Conservation (phyloP, 1,140 invertebrate genomes). For the Aphidius gifuensis region DNA sequence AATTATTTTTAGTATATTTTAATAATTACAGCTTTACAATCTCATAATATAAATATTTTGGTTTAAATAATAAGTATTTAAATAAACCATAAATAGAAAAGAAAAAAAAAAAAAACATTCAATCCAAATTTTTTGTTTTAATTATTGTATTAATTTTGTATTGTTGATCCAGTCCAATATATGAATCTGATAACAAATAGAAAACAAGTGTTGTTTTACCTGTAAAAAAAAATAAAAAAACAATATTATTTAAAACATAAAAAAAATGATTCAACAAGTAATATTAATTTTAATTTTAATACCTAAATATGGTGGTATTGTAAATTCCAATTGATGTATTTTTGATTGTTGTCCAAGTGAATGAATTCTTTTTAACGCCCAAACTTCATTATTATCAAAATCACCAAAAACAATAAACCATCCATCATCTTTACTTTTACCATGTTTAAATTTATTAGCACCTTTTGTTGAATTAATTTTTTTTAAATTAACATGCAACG, state of each 20-base stretch:
- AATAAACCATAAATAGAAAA: too few species aligned
- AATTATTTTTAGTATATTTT: too few species aligned
- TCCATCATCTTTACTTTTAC: slow-evolving; percentile 91
- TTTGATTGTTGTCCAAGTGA: slow-evolving; percentile 47
- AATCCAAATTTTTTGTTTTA: slow-evolving; percentile 52
- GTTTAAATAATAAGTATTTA: too few species aligned
- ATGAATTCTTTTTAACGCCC: slow-evolving; percentile 75
- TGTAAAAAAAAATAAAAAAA: slow-evolving; percentile 41
- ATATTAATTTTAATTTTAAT: slow-evolving; percentile 24
- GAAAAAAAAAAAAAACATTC: neutral
- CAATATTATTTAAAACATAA: neutral
- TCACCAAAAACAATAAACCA: slow-evolving; percentile 90
- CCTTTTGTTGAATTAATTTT: slow-evolving; percentile 50
- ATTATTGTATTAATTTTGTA: slow-evolving; percentile 64
- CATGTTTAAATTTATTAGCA: slow-evolving; percentile 79
- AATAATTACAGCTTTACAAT: too few species aligned
- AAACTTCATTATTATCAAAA: slow-evolving; percentile 68
- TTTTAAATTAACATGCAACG: slow-evolving; percentile 60
- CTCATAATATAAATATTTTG: too few species aligned
- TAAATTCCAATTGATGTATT: slow-evolving; percentile 63
- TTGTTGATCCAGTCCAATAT: slow-evolving; percentile 94
- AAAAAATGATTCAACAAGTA: too few species aligned
- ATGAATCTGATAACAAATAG: slow-evolving; percentile 91
- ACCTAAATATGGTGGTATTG: slow-evolving; percentile 62
- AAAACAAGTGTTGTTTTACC: slow-evolving; percentile 75